Percentiles rank a stretch among this genome's conserved stretches.
phyloP scores from a whole-genome alignment of 2,888 invertebrate species.

The Conops quadrifasciatus region DNA sequence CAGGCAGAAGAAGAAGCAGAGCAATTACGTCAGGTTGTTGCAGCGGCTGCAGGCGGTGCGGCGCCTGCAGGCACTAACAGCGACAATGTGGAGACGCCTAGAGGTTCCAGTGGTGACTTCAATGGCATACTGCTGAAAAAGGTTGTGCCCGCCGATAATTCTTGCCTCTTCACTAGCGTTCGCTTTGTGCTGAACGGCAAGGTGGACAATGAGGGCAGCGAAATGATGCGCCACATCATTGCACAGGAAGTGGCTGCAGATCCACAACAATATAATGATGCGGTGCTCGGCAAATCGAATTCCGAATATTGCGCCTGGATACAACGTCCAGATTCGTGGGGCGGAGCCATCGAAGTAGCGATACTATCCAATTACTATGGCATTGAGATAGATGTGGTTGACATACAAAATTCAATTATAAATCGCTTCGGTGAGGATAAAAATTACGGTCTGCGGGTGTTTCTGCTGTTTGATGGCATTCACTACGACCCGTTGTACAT shows the following conservation, averaged over 20 bases:
- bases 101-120: slow-evolving; percentile 55
- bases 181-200: slow-evolving; percentile 74
- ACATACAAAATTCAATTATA: slow-evolving; percentile 88
- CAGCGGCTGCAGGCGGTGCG: slow-evolving; percentile 36
- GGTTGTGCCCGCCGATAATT: slow-evolving; percentile 95
- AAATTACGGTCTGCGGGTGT: slow-evolving; percentile 82
- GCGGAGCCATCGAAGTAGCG: slow-evolving; percentile 94
- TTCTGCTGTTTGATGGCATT: slow-evolving; percentile 93
- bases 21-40: slow-evolving; percentile 51
- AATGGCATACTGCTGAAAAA: slow-evolving; percentile 84
- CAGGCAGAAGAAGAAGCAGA: slow-evolving; percentile 61
- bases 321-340: slow-evolving; percentile 88
- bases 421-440: slow-evolving; percentile 94
- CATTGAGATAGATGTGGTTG: slow-evolving; percentile 92
- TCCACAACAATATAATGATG: slow-evolving; percentile 81
- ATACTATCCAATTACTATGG: slow-evolving; percentile 87
- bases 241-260: slow-evolving; percentile 84
- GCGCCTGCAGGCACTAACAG: slow-evolving; percentile 25
- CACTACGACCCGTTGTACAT: slow-evolving; percentile 94
- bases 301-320: slow-evolving; percentile 92
- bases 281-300: slow-evolving; percentile 84
- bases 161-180: slow-evolving; percentile 94
- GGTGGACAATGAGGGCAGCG: slow-evolving; percentile 77
- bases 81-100: slow-evolving; percentile 33
- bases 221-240: slow-evolving; percentile 85